Base-by-base conservation (phyloP, 2,113 vertebrate species). In the Gymnobelideus leadbeateri region DNA sequence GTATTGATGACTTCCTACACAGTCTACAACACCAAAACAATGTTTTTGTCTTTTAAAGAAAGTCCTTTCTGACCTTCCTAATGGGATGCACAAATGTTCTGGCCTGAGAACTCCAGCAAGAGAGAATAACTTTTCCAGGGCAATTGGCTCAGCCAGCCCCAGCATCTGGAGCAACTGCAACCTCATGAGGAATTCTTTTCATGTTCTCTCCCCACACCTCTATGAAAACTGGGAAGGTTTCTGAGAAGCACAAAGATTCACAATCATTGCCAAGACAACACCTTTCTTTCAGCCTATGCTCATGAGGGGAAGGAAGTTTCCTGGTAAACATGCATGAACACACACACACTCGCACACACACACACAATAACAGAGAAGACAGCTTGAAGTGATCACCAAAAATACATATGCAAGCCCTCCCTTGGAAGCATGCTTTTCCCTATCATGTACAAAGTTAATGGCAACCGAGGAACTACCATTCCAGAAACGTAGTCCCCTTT, bases 401-500 rank as follows among this genome's bases (percentile, higher is more conserved):
- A 96, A 97, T 89, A 95, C 93, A 96, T 95, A 93, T 97, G 91
- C 14, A 96, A 96, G 97, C 94, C n/a, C 26, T 91, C 91, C 97
- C 94, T 92, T 92, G 94, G 96, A 97, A 98, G 97, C 92, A 8
- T 55, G 94, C 61, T 23, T 95, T 98, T 98, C 97, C 68, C 93
- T 93, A 31, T 97, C 98, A 96, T 97, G 96, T 96, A 98, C 95
- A 92, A 97, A 98, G 97, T 97, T 98, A 98, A 98, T 94, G 96
- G 96, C 97, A 98, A 98, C 96, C 98, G 97, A 98, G 97, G 94
- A 98, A 97, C 26, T 93, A 93, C 97, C 96, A 77, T 94, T 97
- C 96, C 97, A 97, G 97, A 98, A 98, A 96, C 37, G 8, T 97
- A 93, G 57, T 93, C 97, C 96, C 97, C 96, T 98, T 98, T 98